Percentiles rank a stretch among this genome's conserved stretches.
Evolutionary conservation across 2,888 invertebrate species (phyloP).

Genomic region (Diloba caeruleocephala): DNA sequence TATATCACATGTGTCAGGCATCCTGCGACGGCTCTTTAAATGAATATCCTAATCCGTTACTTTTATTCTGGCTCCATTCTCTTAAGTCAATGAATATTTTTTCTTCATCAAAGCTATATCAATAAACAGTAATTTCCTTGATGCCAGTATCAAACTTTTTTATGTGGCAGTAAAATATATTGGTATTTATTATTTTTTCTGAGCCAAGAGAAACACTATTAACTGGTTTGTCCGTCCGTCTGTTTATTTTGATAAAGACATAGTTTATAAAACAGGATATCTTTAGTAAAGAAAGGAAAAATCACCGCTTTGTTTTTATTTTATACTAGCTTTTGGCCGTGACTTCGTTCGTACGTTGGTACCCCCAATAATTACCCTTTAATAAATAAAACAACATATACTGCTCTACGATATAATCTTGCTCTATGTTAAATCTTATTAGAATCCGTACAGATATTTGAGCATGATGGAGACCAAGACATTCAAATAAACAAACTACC

Average conservation of each 20-base stretch:
- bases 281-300: constrained; percentile 30
- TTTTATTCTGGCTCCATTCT: constrained; percentile 6
- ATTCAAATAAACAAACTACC: too few relatives aligned
- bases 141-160: constrained; percentile 31
- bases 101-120: constrained; percentile 38
- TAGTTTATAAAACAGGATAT: constrained; percentile 40
- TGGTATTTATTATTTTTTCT: constrained; percentile 43
- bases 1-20: too few relatives aligned
- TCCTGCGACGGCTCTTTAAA: too few relatives aligned
- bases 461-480: too few relatives aligned
- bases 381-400: too few relatives aligned
- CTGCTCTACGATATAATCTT: too few relatives aligned
- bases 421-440: too few relatives aligned
- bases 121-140: constrained; percentile 41
- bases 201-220: constrained; percentile 49
- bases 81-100: constrained; percentile 31
- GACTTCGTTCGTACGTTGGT: too few relatives aligned
- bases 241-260: constrained; percentile 41
- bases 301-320: constrained; percentile 29
- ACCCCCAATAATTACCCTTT: too few relatives aligned
- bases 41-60: too few relatives aligned
- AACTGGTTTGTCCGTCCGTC: constrained; percentile 27
- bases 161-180: constrained; percentile 43
- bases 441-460: too few relatives aligned
- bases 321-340: too few relatives aligned